phyloP scores from a whole-genome alignment of 2,113 vertebrate species.

The Engraulis encrasicolus region DNA sequence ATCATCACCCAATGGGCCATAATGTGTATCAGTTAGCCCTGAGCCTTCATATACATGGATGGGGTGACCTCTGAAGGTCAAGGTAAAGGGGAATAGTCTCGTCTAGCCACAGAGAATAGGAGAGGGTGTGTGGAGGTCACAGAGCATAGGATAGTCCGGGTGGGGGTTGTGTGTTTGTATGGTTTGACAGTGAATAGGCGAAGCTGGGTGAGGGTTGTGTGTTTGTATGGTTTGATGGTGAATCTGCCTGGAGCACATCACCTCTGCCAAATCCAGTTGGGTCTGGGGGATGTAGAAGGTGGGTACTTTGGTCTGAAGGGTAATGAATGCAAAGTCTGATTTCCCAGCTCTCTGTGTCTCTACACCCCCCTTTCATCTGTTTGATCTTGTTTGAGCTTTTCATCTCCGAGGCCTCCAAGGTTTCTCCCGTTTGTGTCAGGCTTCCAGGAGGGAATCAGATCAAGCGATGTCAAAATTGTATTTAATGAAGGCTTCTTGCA shows the following conservation, averaged over 20 bases:
- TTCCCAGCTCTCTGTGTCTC: background rate
- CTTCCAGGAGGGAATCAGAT: background rate
- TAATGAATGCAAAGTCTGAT: constrained; percentile 8
- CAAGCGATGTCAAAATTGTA: background rate
- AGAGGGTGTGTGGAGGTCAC: too few relatives aligned
- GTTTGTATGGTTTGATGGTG: background rate
- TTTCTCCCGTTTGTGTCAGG: background rate
- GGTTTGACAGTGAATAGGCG: too few relatives aligned
- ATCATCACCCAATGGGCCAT: background rate
- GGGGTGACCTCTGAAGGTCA: background rate
- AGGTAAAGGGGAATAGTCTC: background rate
- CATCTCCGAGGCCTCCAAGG: background rate
- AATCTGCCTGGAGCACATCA: background rate
- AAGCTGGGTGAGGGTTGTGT: too few relatives aligned
- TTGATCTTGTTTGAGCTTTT: constrained; percentile 11
- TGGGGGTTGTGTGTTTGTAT: too few relatives aligned
- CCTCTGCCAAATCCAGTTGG: background rate
- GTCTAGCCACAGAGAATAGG: background rate
- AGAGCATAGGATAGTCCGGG: too few relatives aligned
- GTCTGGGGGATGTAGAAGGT: background rate
- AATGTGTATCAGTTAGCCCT: background rate
- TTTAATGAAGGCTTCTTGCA: background rate
- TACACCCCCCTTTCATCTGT: background rate
- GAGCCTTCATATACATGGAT: background rate
- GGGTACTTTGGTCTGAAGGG: background rate